Base-by-base conservation (phyloP, 2,888 invertebrate genomes). In the Dolichomitus sp. region DNA sequence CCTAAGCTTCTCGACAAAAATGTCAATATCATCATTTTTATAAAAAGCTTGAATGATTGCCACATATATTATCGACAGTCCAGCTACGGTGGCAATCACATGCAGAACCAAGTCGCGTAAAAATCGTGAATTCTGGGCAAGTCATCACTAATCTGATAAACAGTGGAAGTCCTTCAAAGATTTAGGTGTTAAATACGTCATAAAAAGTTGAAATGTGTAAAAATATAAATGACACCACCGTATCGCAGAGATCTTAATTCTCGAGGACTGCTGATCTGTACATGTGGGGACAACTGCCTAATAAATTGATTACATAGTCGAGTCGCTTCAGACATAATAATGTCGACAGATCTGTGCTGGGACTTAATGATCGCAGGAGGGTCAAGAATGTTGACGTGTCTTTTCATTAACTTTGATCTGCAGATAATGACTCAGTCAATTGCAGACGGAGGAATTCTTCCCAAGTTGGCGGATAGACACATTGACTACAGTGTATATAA, bases 371-470 rank as follows among this genome's bases (percentile, higher is more conserved):
- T 59, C 33, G 17, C 7, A n/a, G n/a, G 14, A 17, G 27, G 12
- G n/a, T 17, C 30, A 59, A 45, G 45, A 52, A 42, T 30, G 59
- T 59, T 59, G 30, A 12, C 33, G 37, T 73, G 48, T 40, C 37
- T 73, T 50, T 72, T 57, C 27, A 48, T 79, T 59, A 50, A 37
- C 45, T 45, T 40, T n/a, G 12, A 65, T 27, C 52, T 11, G 19
- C 57, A 19, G n/a, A 40, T 42, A 72, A 76, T 66, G 23, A 45
- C 30, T 50, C 63, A 66, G 68, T 73, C 73, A 81, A 73, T 81
- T 69, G 54, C 52, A 12, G 27, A 52, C 69, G 73, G 45, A 37
- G 45, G 61, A 76, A 68, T 61, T 50, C 42, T 45, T 61, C 14
- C 42, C 9, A 17, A 54, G 30, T 70, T 48, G 42, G 42, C 37